Conservation (phyloP, 2,888 invertebrate genomes). For the Caenorhabditis afra region DNA sequence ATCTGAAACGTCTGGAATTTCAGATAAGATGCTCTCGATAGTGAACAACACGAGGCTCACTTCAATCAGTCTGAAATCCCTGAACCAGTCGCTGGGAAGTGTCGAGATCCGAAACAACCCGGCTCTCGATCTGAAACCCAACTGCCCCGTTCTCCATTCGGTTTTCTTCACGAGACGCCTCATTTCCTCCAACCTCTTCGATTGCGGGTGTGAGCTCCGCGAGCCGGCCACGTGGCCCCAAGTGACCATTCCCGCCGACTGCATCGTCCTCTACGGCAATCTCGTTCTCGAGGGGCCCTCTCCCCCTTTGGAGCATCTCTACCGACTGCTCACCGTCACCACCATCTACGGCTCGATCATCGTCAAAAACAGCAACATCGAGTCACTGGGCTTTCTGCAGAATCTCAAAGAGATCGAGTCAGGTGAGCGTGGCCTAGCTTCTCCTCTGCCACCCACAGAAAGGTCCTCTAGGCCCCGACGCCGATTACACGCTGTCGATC, state of each 20-base stretch:
- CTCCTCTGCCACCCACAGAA: neutral
- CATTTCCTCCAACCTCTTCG: constrained; percentile 19
- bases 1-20: constrained; percentile 4
- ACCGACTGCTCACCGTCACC: constrained; percentile 9
- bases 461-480: constrained; percentile 14
- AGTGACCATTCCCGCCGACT: constrained; percentile 17
- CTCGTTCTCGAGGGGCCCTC: constrained; percentile 8
- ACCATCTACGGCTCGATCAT: constrained; percentile 15
- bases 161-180: constrained; percentile 21
- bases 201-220: constrained; percentile 45
- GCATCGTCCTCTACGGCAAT: constrained; percentile 40
- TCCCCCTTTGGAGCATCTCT: constrained; percentile 17
- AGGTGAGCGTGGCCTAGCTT: constrained; percentile 6
- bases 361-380: constrained; percentile 6
- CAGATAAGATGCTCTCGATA: constrained; percentile 24
- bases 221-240: constrained; percentile 18
- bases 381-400: constrained; percentile 34
- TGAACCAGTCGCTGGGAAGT: constrained; percentile 6
- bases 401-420: constrained; percentile 35
- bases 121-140: constrained; percentile 15
- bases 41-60: constrained; percentile 17
- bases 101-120: constrained; percentile 27
- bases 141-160: constrained; percentile 16
- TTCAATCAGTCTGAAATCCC: neutral
- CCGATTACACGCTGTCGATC: neutral